Percentiles rank a stretch among this genome's conserved stretches.
Evolutionary conservation across 2,113 vertebrate species (phyloP).

Genomic region (Solenodon paradoxus): DNA sequence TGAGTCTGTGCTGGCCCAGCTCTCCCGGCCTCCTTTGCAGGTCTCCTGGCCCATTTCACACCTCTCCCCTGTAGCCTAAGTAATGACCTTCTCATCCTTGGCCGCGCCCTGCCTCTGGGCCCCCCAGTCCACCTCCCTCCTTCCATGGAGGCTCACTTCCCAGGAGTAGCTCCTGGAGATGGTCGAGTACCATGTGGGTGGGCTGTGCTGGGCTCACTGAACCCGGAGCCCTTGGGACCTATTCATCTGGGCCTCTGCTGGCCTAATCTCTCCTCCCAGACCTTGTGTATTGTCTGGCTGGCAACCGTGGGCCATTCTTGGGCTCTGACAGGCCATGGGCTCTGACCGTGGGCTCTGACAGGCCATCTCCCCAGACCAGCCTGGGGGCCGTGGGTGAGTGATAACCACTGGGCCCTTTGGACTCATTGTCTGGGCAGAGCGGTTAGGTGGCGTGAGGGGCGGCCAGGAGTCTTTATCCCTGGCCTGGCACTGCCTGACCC

Average conservation of each 20-base stretch:
- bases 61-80: neutral
- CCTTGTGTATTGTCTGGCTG: neutral
- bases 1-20: neutral
- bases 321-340: neutral
- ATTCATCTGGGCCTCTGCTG: rapidly evolving
- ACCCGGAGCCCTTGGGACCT: neutral
- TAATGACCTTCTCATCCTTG: neutral
- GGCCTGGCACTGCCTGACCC: neutral
- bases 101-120: neutral
- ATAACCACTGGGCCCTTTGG: neutral
- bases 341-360: slow-evolving; percentile 8
- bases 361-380: neutral
- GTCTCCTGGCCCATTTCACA: neutral
- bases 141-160: neutral
- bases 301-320: neutral
- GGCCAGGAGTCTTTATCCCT: neutral
- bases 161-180: neutral
- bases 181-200: neutral
- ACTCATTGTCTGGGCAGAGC: neutral
- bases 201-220: neutral
- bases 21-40: neutral
- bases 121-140: neutral
- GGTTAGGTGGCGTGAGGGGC: neutral
- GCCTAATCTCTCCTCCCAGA: slow-evolving; percentile 14
- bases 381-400: neutral